These are phyloP conservation scores for Dryobota labecula DNA, from an alignment of 2,888 invertebrate genomes.

Conservation along the genomic window DNA sequence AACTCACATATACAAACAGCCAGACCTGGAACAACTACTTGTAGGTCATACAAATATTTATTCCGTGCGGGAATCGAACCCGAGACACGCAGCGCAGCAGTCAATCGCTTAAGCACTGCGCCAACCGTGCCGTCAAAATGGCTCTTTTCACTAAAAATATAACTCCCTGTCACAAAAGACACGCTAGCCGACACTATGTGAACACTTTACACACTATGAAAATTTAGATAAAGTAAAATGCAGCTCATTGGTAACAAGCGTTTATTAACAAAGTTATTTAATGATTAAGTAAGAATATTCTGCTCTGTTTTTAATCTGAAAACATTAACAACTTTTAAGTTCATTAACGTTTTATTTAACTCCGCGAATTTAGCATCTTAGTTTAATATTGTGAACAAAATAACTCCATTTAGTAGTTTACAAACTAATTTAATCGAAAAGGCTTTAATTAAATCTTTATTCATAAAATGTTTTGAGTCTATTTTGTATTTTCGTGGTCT, in stretches of 20 bases:
- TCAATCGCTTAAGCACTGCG: too few relatives aligned
- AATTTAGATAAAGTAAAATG: conserved; percentile 14
- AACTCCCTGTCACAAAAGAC: too few relatives aligned
- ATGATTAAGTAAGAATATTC: not conserved
- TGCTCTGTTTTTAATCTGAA: not conserved
- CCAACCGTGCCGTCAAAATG: too few relatives aligned
- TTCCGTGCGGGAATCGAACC: too few relatives aligned
- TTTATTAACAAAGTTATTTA: not conserved
- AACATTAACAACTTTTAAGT: not conserved
- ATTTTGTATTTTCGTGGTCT: not conserved
- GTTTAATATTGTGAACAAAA: not conserved
- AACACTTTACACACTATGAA: too few relatives aligned
- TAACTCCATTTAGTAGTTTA: not conserved
- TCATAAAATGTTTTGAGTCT: too few relatives aligned
- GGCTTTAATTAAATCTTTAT: not conserved
- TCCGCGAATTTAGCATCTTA: not conserved
- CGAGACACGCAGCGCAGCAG: too few relatives aligned
- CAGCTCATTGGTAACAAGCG: not conserved
- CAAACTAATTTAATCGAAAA: not conserved
- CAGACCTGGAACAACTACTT: too few relatives aligned
- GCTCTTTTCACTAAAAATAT: too few relatives aligned
- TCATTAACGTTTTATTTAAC: not conserved
- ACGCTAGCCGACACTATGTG: too few relatives aligned
- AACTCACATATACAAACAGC: too few relatives aligned
- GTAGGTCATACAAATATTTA: too few relatives aligned